Evolutionary conservation across 2,888 invertebrate genomes (phyloP).

Genomic region (Axea sp.): DNA sequence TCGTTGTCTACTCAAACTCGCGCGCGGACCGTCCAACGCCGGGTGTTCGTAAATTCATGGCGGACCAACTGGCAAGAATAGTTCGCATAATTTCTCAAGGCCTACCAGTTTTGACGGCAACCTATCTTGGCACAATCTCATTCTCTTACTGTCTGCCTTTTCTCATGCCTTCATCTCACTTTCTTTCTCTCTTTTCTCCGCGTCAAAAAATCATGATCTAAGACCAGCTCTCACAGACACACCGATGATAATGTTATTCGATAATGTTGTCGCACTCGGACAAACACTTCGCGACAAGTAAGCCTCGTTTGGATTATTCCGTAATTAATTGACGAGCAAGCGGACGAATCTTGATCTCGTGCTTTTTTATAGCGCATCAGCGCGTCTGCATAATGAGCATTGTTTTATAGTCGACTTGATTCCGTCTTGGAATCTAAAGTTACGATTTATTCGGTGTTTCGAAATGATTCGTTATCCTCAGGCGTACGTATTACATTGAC

Average conservation of each 20-base stretch:
- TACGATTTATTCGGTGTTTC: conserved; percentile 43
- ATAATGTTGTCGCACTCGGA: conserved; percentile 28
- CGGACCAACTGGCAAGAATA: conserved; percentile 76
- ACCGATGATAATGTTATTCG: conserved; percentile 46
- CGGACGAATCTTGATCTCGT: conserved; percentile 16
- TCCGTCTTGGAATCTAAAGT: conserved; percentile 23
- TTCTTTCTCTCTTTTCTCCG: conserved; percentile 48
- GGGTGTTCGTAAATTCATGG: conserved; percentile 72
- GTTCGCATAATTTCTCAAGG: conserved; percentile 79
- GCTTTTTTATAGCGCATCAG: too few relatives aligned
- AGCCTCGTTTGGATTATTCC: conserved; percentile 13
- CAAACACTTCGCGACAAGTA: conserved; percentile 22
- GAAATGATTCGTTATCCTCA: conserved; percentile 41
- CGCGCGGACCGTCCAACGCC: conserved; percentile 32
- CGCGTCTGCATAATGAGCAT: conserved; percentile 24
- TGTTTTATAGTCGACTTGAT: conserved; percentile 12
- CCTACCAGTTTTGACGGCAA: conserved; percentile 78
- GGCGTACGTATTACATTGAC: conserved; percentile 24
- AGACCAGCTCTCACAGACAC: conserved; percentile 33
- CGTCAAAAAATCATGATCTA: conserved; percentile 50
- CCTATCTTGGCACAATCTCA: conserved; percentile 78
- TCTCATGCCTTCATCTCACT: conserved; percentile 44
- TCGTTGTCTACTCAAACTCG: conserved; percentile 27
- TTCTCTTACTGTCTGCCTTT: conserved; percentile 62
- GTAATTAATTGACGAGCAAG: conserved; percentile 39